phyloP scores from a whole-genome alignment of 2,797 vertebrate genomes.

The Crocidura indochinensis region DNA sequence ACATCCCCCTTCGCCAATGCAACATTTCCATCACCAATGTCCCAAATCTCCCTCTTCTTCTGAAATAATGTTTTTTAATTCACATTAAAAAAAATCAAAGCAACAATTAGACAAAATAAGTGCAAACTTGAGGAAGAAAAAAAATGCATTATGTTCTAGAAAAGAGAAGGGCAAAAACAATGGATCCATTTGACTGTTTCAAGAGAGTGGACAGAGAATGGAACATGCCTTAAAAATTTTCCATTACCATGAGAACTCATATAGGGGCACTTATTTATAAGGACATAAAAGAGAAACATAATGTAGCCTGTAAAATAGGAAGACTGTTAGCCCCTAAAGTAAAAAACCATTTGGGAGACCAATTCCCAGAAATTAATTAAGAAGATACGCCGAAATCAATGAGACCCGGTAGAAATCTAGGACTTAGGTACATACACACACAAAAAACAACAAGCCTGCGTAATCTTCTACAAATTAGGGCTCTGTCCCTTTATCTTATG shows the following conservation, averaged over 20 bases:
- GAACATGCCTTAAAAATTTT: constrained; percentile 61
- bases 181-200: constrained; percentile 59
- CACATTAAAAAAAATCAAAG: constrained; percentile 65
- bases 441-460: not conserved
- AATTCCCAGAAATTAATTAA: constrained; percentile 55
- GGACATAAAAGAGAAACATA: constrained; percentile 62
- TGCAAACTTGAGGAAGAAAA: constrained; percentile 66
- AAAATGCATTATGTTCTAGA: constrained; percentile 65
- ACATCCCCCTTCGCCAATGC: no score
- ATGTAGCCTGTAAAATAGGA: constrained; percentile 51
- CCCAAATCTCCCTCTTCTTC: not conserved
- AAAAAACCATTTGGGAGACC: not conserved
- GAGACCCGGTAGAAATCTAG: constrained; percentile 3
- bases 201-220: constrained; percentile 44
- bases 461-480: constrained; percentile 34
- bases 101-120: constrained; percentile 51
- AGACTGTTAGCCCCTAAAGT: not conserved
- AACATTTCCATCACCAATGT: no score
- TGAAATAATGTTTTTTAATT: not conserved
- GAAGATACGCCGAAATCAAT: not conserved
- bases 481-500: constrained; percentile 9
- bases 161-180: constrained; percentile 63
- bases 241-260: constrained; percentile 54
- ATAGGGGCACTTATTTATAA: constrained; percentile 70
- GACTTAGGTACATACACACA: not conserved